phyloP scores from a whole-genome alignment of 2,888 invertebrate species.

The Phymatocera aterrima region DNA sequence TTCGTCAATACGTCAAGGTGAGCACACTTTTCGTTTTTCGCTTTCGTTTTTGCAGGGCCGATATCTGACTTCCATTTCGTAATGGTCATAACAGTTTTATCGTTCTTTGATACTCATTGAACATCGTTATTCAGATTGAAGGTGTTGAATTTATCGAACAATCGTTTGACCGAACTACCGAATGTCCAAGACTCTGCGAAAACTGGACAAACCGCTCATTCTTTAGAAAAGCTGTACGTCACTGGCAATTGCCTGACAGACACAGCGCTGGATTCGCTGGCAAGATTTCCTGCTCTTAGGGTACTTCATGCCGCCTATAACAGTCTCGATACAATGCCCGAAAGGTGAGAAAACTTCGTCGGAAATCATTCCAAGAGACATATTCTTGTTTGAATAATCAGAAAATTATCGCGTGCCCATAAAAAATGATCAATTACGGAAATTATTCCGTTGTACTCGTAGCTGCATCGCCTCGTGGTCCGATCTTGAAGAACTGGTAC shows the following conservation, averaged over 20 bases:
- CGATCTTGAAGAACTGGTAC: constrained; percentile 87
- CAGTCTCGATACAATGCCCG: constrained; percentile 84
- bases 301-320: constrained; percentile 88
- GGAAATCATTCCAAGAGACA: too few species aligned
- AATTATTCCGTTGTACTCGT: not conserved
- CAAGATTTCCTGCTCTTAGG: constrained; percentile 81
- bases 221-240: constrained; percentile 82
- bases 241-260: constrained; percentile 88
- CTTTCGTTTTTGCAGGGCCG: too few species aligned
- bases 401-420: too few species aligned
- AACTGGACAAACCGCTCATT: constrained; percentile 60
- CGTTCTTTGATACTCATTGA: not conserved
- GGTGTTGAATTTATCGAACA: constrained; percentile 87
- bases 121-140: constrained; percentile 75
- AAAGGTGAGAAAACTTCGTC: constrained; percentile 78
- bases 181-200: constrained; percentile 76
- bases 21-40: constrained; percentile 58
- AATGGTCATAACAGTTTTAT: not conserved
- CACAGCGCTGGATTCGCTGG: constrained; percentile 81
- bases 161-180: constrained; percentile 84
- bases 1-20: constrained; percentile 78
- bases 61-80: not conserved
- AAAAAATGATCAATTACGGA: not conserved
- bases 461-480: constrained; percentile 86
- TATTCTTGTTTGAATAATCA: too few species aligned